These are phyloP conservation scores for Intellagama lesueurii DNA, from an alignment of 2,797 vertebrate genomes.

Conservation along the genomic window DNA sequence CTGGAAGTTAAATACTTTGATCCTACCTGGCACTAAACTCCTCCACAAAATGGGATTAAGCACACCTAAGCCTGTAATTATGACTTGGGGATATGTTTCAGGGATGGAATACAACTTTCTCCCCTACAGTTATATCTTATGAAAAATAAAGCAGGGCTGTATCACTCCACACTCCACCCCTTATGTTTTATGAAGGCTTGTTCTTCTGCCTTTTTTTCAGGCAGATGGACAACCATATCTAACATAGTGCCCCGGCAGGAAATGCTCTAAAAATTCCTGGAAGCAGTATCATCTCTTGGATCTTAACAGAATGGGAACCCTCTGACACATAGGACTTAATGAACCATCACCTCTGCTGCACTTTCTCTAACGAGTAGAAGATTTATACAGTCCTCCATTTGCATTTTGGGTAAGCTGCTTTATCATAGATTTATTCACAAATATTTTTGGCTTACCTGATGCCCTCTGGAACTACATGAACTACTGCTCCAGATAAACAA, in stretches of 20 bases:
- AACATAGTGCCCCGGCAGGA: conserved; percentile 68
- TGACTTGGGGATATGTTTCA: not conserved
- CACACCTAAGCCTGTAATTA: not conserved
- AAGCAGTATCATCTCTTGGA: conserved; percentile 65
- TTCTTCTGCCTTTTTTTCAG: conserved; percentile 71
- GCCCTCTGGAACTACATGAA: conserved; percentile 53
- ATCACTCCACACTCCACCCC: conserved; percentile 6
- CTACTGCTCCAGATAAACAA: not conserved
- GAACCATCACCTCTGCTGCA: conserved; percentile 62
- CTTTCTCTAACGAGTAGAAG: conserved; percentile 67
- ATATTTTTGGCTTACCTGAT: conserved; percentile 59
- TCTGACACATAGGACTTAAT: conserved; percentile 61
- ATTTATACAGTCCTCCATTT: conserved; percentile 64
- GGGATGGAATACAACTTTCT: conserved; percentile 34
- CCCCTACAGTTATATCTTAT: conserved; percentile 41
- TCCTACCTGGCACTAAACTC: not conserved
- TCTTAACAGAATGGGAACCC: conserved; percentile 62
- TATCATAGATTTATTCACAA: conserved; percentile 57
- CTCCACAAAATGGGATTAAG: not conserved
- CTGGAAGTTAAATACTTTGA: conserved; percentile 1
- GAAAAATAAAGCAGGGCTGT: conserved; percentile 47
- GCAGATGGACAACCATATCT: conserved; percentile 69
- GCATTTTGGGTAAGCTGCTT: conserved; percentile 66
- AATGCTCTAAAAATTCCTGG: conserved; percentile 71
- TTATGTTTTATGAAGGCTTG: conserved; percentile 63